Percentiles rank a stretch among this genome's conserved stretches.
phyloP scores from a whole-genome alignment of 1,140 invertebrate species.

The Heliconius eleuchia region DNA sequence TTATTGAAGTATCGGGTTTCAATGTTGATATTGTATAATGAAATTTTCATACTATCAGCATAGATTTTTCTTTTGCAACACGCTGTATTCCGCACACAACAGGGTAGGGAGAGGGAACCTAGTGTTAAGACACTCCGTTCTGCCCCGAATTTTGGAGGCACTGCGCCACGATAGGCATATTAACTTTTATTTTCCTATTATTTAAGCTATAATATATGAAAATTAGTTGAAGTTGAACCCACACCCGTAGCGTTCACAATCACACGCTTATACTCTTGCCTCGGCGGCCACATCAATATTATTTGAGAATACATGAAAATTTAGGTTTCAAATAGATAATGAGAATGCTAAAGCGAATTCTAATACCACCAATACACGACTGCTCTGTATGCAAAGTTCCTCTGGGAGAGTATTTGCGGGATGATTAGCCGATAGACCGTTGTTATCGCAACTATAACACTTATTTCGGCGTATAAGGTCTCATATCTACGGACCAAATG shows the following conservation, averaged over 20 bases:
- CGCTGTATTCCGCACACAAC: no score
- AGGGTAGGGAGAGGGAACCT: no score
- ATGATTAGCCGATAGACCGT: background rate
- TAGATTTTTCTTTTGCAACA: background rate
- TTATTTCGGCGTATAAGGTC: background rate
- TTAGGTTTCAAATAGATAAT: background rate
- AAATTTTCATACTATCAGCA: background rate
- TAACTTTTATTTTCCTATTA: no score
- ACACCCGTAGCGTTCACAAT: background rate
- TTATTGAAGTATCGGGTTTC: constrained; percentile 11
- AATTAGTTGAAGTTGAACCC: background rate
- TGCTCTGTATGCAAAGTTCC: background rate
- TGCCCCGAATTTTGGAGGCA: no score
- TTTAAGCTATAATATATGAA: no score
- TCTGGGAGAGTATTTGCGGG: constrained; percentile 1
- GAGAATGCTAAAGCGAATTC: background rate
- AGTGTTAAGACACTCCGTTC: no score
- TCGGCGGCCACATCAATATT: background rate
- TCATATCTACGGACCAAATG: background rate
- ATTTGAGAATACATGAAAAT: background rate
- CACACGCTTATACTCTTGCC: background rate
- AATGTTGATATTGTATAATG: constrained; percentile 9
- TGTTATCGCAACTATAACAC: background rate
- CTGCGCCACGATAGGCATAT: no score
- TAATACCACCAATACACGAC: background rate